Evolutionary conservation across 2,797 vertebrate genomes (phyloP).

Genomic region (Okamejei kenojei): DNA sequence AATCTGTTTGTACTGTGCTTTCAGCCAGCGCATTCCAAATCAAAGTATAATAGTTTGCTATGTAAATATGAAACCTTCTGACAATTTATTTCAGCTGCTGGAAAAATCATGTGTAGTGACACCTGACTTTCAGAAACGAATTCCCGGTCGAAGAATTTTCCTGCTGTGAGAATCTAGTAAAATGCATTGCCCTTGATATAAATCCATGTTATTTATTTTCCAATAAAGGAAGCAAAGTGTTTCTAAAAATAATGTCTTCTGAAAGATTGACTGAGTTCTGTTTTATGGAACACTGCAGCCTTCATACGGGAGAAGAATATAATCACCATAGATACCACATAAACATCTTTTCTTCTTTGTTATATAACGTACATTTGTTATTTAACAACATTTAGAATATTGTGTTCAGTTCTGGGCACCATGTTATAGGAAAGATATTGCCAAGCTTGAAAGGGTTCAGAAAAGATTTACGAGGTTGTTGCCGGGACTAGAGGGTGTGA

Average conservation of each 20-base stretch:
- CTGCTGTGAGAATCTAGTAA: not conserved
- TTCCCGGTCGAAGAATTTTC: not conserved
- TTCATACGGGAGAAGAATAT: not conserved
- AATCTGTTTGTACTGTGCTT: not conserved
- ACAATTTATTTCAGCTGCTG: not conserved
- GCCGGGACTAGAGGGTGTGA: too few relatives aligned
- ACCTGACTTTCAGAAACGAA: not conserved
- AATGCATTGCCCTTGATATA: not conserved
- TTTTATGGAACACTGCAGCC: not conserved
- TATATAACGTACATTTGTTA: not conserved
- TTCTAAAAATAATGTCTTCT: slow-evolving; percentile 16
- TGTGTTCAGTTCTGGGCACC: too few relatives aligned
- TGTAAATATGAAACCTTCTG: not conserved
- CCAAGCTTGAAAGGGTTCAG: too few relatives aligned
- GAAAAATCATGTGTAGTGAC: not conserved
- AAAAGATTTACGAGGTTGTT: too few relatives aligned
- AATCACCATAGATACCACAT: not conserved
- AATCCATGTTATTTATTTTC: not conserved
- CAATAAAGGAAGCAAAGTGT: slow-evolving; percentile 10
- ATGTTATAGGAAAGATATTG: too few relatives aligned
- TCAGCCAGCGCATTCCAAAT: not conserved
- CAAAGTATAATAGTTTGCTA: not conserved
- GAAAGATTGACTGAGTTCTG: not conserved
- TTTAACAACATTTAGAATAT: too few relatives aligned
- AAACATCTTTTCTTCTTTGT: not conserved